Evolutionary conservation across 1,140 invertebrate genomes (phyloP).

Genomic region (Helicoverpa armigera): DNA sequence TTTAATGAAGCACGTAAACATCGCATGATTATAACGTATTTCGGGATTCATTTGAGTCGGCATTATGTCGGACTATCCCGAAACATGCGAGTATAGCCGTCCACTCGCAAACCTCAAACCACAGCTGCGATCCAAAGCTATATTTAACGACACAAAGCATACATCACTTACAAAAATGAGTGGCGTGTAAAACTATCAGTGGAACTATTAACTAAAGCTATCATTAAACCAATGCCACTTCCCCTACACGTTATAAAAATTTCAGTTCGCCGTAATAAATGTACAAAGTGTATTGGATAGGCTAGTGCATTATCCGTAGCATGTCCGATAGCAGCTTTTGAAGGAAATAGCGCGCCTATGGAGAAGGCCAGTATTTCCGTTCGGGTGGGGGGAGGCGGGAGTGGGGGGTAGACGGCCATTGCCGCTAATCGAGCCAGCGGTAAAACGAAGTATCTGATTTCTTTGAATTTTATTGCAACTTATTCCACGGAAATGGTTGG

Average conservation of each 20-base stretch:
- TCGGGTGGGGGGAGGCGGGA: conserved; percentile 2
- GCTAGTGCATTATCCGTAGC: conserved; percentile 36
- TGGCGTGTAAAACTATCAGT: conserved; percentile 23
- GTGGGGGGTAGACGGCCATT: conserved; percentile 6
- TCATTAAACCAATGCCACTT: conserved; percentile 20
- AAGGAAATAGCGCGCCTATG: conserved; percentile 49
- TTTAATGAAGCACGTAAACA: neutral
- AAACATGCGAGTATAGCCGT: neutral
- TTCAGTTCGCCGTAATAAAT: conserved; percentile 28
- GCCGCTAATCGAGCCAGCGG: conserved; percentile 43
- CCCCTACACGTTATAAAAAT: conserved; percentile 25
- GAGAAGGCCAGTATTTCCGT: conserved; percentile 45
- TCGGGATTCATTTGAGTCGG: neutral
- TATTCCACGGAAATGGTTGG: conserved; percentile 11
- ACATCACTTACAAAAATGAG: conserved; percentile 12
- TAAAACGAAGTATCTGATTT: conserved; percentile 48
- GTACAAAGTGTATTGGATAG: conserved; percentile 36
- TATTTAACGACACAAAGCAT: conserved; percentile 1
- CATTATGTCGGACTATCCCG: neutral
- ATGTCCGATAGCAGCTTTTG: conserved; percentile 33
- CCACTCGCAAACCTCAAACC: neutral
- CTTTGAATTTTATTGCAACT: conserved; percentile 47
- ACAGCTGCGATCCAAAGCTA: neutral
- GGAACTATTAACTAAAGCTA: conserved; percentile 11
- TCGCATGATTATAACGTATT: neutral